These are phyloP conservation scores for Morpho deidamia DNA, from an alignment of 2,888 invertebrate genomes.

Conservation along the genomic window DNA sequence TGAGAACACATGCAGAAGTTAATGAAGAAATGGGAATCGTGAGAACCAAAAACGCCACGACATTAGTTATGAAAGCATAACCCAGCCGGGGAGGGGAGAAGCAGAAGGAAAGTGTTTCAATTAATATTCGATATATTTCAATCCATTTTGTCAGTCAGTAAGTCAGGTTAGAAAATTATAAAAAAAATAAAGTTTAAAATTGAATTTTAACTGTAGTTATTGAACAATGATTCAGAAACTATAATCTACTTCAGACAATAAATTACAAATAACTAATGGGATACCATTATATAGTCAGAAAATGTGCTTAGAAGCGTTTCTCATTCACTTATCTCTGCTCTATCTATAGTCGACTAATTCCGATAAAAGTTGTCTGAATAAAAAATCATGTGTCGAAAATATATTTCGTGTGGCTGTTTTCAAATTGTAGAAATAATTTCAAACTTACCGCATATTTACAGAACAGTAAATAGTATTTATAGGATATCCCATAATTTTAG, in stretches of 20 bases:
- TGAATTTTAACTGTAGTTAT: no score
- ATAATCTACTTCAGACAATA: no score
- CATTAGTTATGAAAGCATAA: constrained; percentile 63
- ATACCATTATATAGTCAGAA: background rate
- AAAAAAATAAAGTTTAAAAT: background rate
- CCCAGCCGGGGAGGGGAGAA: constrained; percentile 56
- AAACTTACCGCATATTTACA: no score
- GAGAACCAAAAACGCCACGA: constrained; percentile 58
- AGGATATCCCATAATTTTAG: no score
- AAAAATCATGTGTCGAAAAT: no score
- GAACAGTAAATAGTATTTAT: no score
- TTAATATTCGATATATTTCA: constrained; percentile 13
- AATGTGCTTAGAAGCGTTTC: constrained; percentile 1
- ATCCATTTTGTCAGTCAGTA: background rate
- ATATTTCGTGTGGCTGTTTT: no score
- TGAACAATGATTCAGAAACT: no score
- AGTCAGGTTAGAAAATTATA: background rate
- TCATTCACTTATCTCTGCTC: background rate
- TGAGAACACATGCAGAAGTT: constrained; percentile 54
- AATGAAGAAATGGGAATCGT: constrained; percentile 46
- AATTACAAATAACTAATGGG: no score
- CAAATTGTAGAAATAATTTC: no score
- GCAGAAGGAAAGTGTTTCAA: constrained; percentile 34
- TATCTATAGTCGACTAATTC: background rate
- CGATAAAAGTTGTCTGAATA: background rate